phyloP scores from a whole-genome alignment of 2,113 vertebrate species.

The Patagioenas fasciata region DNA sequence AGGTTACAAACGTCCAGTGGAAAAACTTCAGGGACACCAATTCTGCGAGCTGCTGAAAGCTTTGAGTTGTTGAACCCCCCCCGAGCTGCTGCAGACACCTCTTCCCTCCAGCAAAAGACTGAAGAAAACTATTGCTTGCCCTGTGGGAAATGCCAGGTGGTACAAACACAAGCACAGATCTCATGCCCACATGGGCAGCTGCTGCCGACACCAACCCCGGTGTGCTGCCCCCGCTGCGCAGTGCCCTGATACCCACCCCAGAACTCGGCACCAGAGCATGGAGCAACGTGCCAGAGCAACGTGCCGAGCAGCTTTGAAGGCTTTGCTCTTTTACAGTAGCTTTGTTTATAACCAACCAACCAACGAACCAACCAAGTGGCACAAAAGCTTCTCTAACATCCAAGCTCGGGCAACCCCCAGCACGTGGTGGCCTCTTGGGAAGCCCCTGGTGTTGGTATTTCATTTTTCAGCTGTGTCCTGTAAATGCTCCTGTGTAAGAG shows the following conservation, averaged over 20 bases:
- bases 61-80: rapidly evolving
- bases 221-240: rapidly evolving
- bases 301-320: background rate
- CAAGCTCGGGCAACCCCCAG: rapidly evolving
- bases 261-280: rapidly evolving
- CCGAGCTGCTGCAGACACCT: rapidly evolving
- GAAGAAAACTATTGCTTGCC: background rate
- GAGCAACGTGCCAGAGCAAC: rapidly evolving
- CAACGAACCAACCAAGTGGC: background rate
- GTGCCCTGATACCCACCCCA: rapidly evolving
- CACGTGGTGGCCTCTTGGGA: rapidly evolving
- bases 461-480: background rate
- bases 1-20: background rate
- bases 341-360: background rate
- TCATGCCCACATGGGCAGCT: rapidly evolving
- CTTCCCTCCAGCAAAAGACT: background rate
- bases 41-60: background rate
- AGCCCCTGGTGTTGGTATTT: background rate
- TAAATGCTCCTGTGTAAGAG: background rate
- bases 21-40: background rate
- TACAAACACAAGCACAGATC: background rate
- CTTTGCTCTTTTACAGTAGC: background rate
- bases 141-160: background rate
- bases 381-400: background rate
- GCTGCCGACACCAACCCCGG: rapidly evolving